Evolutionary conservation across 2,888 invertebrate genomes (phyloP).

Genomic region (Sesia bembeciformis): DNA sequence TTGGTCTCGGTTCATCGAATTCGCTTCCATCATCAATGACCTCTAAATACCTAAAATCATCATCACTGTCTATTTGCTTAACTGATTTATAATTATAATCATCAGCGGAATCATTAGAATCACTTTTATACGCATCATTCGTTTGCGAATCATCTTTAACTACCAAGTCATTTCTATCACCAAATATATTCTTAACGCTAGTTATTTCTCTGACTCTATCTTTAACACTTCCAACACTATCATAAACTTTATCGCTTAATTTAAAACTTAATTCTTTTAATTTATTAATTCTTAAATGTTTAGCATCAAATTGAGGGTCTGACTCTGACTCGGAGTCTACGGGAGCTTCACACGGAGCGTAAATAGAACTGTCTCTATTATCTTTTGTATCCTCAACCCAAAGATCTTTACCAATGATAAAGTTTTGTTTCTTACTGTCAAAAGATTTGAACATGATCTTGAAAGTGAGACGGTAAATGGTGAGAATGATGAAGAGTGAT

Average conservation of each 20-base stretch:
- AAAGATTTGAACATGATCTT: conserved; percentile 56
- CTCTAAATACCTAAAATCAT: conserved; percentile 55
- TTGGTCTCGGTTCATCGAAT: conserved; percentile 23
- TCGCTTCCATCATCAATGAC: conserved; percentile 59
- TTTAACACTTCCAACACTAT: conserved; percentile 44
- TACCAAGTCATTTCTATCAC: conserved; percentile 32
- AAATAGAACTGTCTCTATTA: conserved; percentile 29
- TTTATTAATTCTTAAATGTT: conserved; percentile 29
- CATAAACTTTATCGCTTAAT: conserved; percentile 46
- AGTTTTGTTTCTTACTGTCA: conserved; percentile 26
- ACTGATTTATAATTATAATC: conserved; percentile 25
- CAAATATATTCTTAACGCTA: conserved; percentile 36
- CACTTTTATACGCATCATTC: conserved; percentile 28
- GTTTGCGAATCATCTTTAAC: conserved; percentile 21
- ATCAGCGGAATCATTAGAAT: neutral
- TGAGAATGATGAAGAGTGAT: conserved; percentile 62
- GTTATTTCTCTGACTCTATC: conserved; percentile 32
- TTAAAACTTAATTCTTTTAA: conserved; percentile 40
- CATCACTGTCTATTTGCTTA: conserved; percentile 46
- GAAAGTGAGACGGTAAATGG: conserved; percentile 59
- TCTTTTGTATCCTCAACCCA: conserved; percentile 27
- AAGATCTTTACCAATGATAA: conserved; percentile 23
- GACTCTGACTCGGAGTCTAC: conserved; percentile 38
- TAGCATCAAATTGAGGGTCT: conserved; percentile 21
- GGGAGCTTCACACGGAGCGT: conserved; percentile 56